Evolutionary conservation across 1,140 invertebrate species (phyloP).

Genomic region (Nylanderia fulva): DNA sequence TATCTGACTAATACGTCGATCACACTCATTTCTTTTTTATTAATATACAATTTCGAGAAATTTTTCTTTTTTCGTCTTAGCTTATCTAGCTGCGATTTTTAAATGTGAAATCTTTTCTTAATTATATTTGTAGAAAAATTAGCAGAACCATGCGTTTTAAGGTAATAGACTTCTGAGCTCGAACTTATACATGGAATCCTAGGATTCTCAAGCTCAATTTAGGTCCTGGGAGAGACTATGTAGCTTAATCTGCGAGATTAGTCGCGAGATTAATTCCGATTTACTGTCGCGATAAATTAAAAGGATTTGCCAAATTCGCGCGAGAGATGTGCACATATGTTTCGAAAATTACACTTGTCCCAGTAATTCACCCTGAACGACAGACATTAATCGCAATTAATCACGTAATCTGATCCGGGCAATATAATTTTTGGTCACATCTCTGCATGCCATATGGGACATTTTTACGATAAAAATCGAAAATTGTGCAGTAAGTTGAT

Average conservation of each 20-base stretch:
- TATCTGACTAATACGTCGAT: not conserved
- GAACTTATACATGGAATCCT: not conserved
- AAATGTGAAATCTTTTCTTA: too few species aligned
- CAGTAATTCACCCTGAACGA: not conserved
- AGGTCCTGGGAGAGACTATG: not conserved
- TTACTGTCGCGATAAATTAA: constrained; percentile 39
- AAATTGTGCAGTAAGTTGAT: too few species aligned
- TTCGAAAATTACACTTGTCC: not conserved
- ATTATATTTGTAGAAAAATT: not conserved
- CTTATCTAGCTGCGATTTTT: not conserved
- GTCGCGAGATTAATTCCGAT: constrained; percentile 20
- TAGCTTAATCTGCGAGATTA: constrained; percentile 46
- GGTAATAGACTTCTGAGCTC: not conserved
- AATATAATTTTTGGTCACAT: constrained; percentile 18
- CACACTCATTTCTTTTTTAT: not conserved
- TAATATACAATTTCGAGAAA: not conserved
- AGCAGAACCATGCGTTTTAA: not conserved
- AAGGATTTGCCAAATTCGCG: constrained; percentile 2
- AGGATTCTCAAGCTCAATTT: not conserved
- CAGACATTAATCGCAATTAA: constrained; percentile 10
- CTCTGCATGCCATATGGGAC: not conserved
- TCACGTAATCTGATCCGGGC: constrained; percentile 33
- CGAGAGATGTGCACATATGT: constrained; percentile 1
- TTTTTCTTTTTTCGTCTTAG: not conserved
- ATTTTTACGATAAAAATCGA: constrained; percentile 10